Evolutionary conservation across 2,888 invertebrate species (phyloP).

Genomic region (Andricus quercusramuli): DNA sequence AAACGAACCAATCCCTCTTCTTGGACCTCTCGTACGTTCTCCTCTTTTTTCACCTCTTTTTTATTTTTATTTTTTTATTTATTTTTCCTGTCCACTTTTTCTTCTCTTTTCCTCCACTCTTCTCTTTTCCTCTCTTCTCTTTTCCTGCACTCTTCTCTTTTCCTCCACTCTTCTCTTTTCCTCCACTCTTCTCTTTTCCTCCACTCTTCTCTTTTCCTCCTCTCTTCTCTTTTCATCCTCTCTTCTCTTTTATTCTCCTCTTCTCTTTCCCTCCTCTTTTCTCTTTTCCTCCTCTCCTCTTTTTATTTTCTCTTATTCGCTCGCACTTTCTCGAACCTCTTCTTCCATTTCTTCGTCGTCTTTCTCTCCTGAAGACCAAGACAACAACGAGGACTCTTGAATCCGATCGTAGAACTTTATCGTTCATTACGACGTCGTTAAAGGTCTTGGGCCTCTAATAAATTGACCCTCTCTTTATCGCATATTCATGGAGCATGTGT

Average conservation of each 20-base stretch:
- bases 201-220: too few relatives aligned
- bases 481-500: slow-evolving; percentile 24
- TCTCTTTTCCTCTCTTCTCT: not conserved
- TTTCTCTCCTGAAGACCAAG: slow-evolving; percentile 60
- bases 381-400: slow-evolving; percentile 2
- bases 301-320: slow-evolving; percentile 43
- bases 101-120: not conserved
- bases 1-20: slow-evolving; percentile 38
- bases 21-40: slow-evolving; percentile 43
- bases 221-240: too few relatives aligned
- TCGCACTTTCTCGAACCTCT: slow-evolving; percentile 50
- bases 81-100: not conserved
- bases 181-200: too few relatives aligned
- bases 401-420: not conserved
- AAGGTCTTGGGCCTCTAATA: not conserved
- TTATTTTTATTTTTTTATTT: slow-evolving; percentile 26
- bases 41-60: slow-evolving; percentile 42
- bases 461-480: slow-evolving; percentile 27
- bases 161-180: slow-evolving; percentile 36
- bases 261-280: slow-evolving; percentile 36
- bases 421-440: slow-evolving; percentile 35
- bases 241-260: too few relatives aligned
- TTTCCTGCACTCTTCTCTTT: slow-evolving; percentile 43
- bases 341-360: slow-evolving; percentile 52
- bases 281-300: slow-evolving; percentile 39